Evolutionary conservation across 2,797 vertebrate species (phyloP), one percentile per base, ranked within the genome.

Genomic region (Amphiprion clarkii): DNA sequence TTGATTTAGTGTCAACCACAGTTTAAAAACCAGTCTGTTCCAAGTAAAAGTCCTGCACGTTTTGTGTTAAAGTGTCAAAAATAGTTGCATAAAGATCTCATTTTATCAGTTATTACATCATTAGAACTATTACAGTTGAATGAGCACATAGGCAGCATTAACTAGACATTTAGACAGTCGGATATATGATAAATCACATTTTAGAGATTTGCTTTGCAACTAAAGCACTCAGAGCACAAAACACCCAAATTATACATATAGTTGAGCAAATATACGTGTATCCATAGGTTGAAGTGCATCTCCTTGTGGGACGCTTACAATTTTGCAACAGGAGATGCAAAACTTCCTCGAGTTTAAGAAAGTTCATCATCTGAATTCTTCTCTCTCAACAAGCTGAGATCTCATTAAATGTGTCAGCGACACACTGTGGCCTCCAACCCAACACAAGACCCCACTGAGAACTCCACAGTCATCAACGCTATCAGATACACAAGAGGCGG

Each of bases 401-500:
- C 64, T 33, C 63, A 67, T 58, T 66, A 52, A 82, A 78, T 14
- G 52, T 67, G 76, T 74, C 75, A 64, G 73, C 40, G 36, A 54
- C 49, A 56, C 29, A 13, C 56, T 39, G 58, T 10, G 17, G 59
- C 71, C 31, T 68, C 74, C 55, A 33, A 59, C 19, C 21, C 33
- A 75, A 72, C 64, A 51, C 62, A 44, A 66, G 61, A 73, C 64
- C 65, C 64, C 67, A 64, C 58, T 25, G 74, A 78, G 76, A 79
- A 19, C 56, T 40, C 40, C 55, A 17, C 60, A 44, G 7, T 55
- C 74, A 60, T 55, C 72, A 42, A 62, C 60, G 21, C 76, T 11
- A 54, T 76, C 36, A 64, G 29, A 52, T 63, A 44, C 52, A 58
- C 46, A 49, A 21, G 49, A 61, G 12, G 56, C 25, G 52, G 36